phyloP scores from a whole-genome alignment of 2,797 vertebrate genomes.

The Zenarchopterus dispar region DNA sequence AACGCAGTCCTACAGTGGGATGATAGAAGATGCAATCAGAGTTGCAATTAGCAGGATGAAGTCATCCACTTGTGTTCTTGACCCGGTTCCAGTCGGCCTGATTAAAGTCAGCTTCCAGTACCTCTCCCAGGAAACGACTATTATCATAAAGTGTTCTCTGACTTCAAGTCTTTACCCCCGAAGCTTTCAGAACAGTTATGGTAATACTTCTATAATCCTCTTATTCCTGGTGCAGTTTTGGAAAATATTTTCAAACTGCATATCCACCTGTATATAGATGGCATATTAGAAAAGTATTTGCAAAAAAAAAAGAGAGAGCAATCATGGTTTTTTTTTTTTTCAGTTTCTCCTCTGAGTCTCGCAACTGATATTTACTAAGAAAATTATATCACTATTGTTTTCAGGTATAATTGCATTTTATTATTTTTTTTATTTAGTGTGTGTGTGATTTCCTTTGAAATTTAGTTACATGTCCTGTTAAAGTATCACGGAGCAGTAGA shows the following conservation, averaged over 20 bases:
- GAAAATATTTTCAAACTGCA: constrained; percentile 1
- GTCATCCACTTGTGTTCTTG: constrained; percentile 59
- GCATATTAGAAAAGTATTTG: background rate
- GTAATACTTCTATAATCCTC: constrained; percentile 15
- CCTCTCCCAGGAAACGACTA: constrained; percentile 39
- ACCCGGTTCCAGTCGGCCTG: constrained; percentile 53
- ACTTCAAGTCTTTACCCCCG: constrained; percentile 7
- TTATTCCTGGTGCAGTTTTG: background rate
- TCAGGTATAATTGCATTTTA: too few relatives aligned
- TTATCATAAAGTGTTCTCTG: constrained; percentile 31
- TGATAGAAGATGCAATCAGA: constrained; percentile 68
- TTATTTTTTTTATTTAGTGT: too few relatives aligned
- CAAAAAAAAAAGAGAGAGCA: too few relatives aligned
- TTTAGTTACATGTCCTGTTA: too few relatives aligned
- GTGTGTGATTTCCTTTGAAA: too few relatives aligned
- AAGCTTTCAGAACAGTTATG: constrained; percentile 20
- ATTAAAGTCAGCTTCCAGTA: constrained; percentile 45
- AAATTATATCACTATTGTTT: too few relatives aligned
- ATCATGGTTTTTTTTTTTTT: too few relatives aligned
- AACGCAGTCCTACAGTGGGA: constrained; percentile 51
- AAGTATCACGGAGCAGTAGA: too few relatives aligned
- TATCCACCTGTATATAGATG: background rate
- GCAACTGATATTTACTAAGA: too few relatives aligned
- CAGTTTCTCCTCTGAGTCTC: background rate
- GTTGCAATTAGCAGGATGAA: constrained; percentile 64